Evolutionary conservation across 2,113 vertebrate species (phyloP).

Genomic region (Tenrec ecaudatus): DNA sequence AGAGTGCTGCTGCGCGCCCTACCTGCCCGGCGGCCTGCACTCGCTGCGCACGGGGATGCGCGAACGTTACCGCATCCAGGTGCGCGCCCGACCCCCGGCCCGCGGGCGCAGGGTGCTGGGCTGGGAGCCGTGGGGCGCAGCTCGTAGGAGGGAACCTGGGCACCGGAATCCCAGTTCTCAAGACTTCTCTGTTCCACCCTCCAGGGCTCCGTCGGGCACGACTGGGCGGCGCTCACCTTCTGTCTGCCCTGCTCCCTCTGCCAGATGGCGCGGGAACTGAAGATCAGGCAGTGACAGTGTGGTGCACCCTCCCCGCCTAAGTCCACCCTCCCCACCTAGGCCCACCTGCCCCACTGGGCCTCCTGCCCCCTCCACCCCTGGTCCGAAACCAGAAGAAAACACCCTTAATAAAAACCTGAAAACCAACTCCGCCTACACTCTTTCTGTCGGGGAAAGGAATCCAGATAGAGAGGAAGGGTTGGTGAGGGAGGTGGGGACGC

Average conservation of each 20-base stretch:
- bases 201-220: conserved; percentile 81
- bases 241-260: conserved; percentile 82
- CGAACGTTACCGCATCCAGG: conserved; percentile 87
- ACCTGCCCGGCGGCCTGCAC: conserved; percentile 90
- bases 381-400: conserved; percentile 26
- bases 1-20: conserved; percentile 92
- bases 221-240: conserved; percentile 83
- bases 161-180: background rate
- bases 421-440: conserved; percentile 60
- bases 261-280: conserved; percentile 84
- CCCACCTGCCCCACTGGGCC: background rate
- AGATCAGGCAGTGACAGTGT: conserved; percentile 73
- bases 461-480: conserved; percentile 59
- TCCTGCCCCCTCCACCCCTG: background rate
- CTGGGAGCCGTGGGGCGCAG: background rate
- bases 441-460: conserved; percentile 57
- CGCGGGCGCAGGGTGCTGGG: conserved; percentile 70
- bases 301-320: background rate
- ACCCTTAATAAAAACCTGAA: conserved; percentile 78
- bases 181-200: conserved; percentile 16
- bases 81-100: conserved; percentile 65
- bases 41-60: conserved; percentile 91
- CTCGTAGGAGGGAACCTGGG: background rate
- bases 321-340: background rate
- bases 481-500: background rate